Conservation (phyloP, 2,113 vertebrate species). For the Trochalopteron elliotii region DNA sequence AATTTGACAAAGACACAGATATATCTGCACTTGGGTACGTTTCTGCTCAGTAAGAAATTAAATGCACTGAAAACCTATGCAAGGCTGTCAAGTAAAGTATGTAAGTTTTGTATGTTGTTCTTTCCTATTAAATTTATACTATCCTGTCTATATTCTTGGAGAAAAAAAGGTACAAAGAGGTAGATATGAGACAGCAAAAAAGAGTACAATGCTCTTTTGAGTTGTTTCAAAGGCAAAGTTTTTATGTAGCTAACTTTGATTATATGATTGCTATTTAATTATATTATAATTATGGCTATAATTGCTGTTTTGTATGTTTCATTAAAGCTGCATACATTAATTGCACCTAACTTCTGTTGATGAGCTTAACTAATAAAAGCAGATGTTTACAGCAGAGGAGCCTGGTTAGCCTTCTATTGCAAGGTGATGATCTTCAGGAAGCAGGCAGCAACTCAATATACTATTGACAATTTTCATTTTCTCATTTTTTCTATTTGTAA, state of each 20-base stretch:
- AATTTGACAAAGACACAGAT: neutral
- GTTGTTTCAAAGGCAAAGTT: slow-evolving; percentile 61
- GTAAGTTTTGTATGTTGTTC: neutral
- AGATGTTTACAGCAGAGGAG: slow-evolving; percentile 56
- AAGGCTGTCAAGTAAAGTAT: neutral
- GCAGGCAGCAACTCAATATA: neutral
- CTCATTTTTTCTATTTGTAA: neutral
- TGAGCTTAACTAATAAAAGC: slow-evolving; percentile 65
- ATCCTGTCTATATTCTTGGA: neutral
- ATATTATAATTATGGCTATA: slow-evolving; percentile 58
- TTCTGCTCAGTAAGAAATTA: neutral
- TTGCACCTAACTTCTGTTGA: slow-evolving; percentile 57
- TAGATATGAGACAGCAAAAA: neutral
- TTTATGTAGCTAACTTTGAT: slow-evolving; percentile 57
- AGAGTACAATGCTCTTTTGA: neutral
- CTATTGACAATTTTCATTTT: neutral
- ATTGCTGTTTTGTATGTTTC: slow-evolving; percentile 66
- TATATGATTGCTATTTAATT: slow-evolving; percentile 66
- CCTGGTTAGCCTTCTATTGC: slow-evolving; percentile 10
- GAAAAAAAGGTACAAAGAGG: neutral
- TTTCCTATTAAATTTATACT: neutral
- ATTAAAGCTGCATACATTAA: slow-evolving; percentile 69
- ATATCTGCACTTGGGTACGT: neutral
- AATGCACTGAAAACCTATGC: neutral
- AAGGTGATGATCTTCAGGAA: slow-evolving; percentile 48